Conservation (phyloP, 2,888 invertebrate genomes). For the Zaprionus bogoriensis region DNA sequence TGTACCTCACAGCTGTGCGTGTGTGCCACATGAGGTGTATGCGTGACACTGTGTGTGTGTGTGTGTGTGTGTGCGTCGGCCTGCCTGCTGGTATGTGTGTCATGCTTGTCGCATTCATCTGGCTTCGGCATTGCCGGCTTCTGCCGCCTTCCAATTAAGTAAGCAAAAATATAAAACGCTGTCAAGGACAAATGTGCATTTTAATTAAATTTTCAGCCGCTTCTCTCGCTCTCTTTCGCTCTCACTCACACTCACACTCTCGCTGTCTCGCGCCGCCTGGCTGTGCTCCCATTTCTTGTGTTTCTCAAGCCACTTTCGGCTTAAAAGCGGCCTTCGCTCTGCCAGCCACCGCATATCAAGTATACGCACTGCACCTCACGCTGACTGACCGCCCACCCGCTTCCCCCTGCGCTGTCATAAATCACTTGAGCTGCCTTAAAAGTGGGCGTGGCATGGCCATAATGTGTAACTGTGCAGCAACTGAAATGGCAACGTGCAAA, state of each 20-base stretch:
- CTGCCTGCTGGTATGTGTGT: slow-evolving; percentile 11
- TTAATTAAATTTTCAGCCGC: slow-evolving; percentile 71
- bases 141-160: slow-evolving; percentile 67
- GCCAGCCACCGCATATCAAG: slow-evolving; percentile 51
- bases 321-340: slow-evolving; percentile 38
- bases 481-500: slow-evolving; percentile 69
- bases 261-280: not conserved
- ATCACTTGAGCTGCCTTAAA: slow-evolving; percentile 61
- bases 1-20: slow-evolving; percentile 1
- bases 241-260: not conserved
- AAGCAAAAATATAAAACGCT: slow-evolving; percentile 71
- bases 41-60: not conserved
- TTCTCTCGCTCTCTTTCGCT: not conserved
- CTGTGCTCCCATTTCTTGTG: slow-evolving; percentile 35
- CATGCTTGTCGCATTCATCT: slow-evolving; percentile 46
- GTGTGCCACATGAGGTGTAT: not conserved
- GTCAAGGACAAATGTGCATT: slow-evolving; percentile 77
- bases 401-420: slow-evolving; percentile 50
- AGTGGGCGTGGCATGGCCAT: slow-evolving; percentile 12
- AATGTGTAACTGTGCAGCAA: slow-evolving; percentile 65
- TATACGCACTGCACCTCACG: slow-evolving; percentile 55
- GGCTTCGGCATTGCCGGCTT: slow-evolving; percentile 19
- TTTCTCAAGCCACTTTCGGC: slow-evolving; percentile 50
- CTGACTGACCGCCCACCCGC: not conserved
- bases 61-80: slow-evolving; percentile 6